Conservation (phyloP, 2,888 invertebrate species). For the Sialis fuliginosa region DNA sequence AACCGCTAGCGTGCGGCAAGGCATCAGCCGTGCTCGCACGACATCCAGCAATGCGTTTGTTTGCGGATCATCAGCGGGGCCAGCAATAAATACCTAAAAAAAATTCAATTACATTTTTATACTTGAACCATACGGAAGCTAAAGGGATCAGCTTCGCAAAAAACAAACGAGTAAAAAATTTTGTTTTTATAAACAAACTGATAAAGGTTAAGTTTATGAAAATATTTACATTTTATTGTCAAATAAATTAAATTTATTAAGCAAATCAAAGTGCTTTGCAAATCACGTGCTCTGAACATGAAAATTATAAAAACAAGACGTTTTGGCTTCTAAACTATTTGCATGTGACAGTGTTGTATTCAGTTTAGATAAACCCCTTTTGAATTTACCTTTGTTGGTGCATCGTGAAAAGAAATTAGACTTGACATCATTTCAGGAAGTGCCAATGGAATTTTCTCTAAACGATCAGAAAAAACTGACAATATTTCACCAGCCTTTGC, state of each 20-base stretch:
- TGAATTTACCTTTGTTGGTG: conserved; percentile 49
- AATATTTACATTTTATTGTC: too few relatives aligned
- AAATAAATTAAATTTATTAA: too few relatives aligned
- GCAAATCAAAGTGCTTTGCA: too few relatives aligned
- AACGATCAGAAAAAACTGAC: conserved; percentile 37
- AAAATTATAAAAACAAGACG: too few relatives aligned
- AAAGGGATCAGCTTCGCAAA: background rate
- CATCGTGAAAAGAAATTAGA: conserved; percentile 46
- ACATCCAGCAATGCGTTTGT: conserved; percentile 47
- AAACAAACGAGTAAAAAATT: background rate
- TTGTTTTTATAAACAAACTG: background rate
- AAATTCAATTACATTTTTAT: conserved; percentile 3
- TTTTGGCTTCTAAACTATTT: background rate
- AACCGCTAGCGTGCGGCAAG: conserved; percentile 49
- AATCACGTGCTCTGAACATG: too few relatives aligned
- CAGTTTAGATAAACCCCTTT: background rate
- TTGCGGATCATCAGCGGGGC: conserved; percentile 41
- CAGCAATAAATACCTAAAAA: conserved; percentile 46
- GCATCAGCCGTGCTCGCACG: conserved; percentile 44
- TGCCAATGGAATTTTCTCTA: conserved; percentile 45
- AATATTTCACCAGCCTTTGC: conserved; percentile 40
- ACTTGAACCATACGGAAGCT: background rate
- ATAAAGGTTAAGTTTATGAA: background rate
- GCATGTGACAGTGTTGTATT: too few relatives aligned
- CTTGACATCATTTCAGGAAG: conserved; percentile 63